Evolutionary conservation across 2,113 vertebrate genomes (phyloP), one percentile per base, ranked within the genome.

Genomic region (Indicator indicator): DNA sequence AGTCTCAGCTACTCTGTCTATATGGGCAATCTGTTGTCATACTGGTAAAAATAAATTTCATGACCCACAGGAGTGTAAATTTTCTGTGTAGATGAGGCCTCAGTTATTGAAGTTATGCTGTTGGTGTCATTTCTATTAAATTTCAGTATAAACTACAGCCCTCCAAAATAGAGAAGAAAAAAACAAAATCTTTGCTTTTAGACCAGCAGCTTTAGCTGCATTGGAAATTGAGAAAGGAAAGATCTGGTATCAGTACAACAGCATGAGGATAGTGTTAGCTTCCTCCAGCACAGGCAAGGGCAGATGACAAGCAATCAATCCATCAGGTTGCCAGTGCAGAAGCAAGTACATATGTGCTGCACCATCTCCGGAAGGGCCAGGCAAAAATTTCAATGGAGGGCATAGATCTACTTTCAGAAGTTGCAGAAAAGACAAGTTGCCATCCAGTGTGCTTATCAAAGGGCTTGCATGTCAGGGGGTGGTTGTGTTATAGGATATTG

Each of bases 271-370:
- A 56, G 28, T 0, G 0, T 55, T 27, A 55, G 32, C 54, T 60
- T 92, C 16, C 38, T 52, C 17, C 40, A 65, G 33, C 16, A 54
- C 56, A 28, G 13, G 24, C 62, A 83, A 70, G 17, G 27, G 13
- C 1, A 4, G 19, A 33, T 1, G 4, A 79, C 1, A 1, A 73
- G n/a, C 27, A 9, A 6, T 4, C 2, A 0, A 17, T 46, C 9
- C 48, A 12, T 38, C 1, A 11, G 46, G 27, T 16, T 59, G 46
- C 46, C 0, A 0, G 18, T 52, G 56, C 20, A 69, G 44, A 72
- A 78, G 18, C 2, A 5, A 52, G 28, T 26, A 79, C 44, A 7
- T 8, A 5, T 28, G 23, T 19, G 30, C n/a, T 10, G 11, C 64
- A 69, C 28, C 2, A 0, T 26, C 18, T 40, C 58, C 27, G 36